These are phyloP conservation scores for Pogona vitticeps DNA, from an alignment of 2,113 vertebrate genomes.

Conservation along the genomic window DNA sequence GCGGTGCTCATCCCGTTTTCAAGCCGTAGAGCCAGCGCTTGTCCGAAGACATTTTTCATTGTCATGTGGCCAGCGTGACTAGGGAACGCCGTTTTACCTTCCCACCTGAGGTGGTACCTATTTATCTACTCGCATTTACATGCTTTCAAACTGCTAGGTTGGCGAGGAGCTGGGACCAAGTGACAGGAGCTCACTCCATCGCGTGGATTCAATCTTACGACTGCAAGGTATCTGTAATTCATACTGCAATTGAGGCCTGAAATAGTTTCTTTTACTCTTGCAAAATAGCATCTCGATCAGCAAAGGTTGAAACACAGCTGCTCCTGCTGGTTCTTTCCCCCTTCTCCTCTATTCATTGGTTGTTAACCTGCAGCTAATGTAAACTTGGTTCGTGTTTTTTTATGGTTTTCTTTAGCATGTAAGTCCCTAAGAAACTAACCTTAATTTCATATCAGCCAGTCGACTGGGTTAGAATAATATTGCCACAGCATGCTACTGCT, in stretches of 20 bases:
- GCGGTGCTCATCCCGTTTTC: too few relatives aligned
- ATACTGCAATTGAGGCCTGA: not conserved
- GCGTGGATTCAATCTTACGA: too few relatives aligned
- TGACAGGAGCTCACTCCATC: too few relatives aligned
- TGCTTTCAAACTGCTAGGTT: too few relatives aligned
- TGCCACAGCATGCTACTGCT: not conserved
- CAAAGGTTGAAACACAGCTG: not conserved
- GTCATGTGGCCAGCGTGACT: too few relatives aligned
- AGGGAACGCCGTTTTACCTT: too few relatives aligned
- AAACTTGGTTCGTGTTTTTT: slow-evolving; percentile 1
- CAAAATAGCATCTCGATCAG: not conserved
- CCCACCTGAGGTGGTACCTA: too few relatives aligned
- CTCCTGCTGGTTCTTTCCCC: not conserved
- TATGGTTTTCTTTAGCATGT: not conserved
- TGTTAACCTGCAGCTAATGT: slow-evolving; percentile 2
- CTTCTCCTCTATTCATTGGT: not conserved
- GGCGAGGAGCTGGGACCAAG: too few relatives aligned
- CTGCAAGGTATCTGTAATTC: not conserved
- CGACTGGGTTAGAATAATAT: slow-evolving; percentile 21
- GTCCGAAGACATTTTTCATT: too few relatives aligned
- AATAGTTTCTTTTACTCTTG: not conserved
- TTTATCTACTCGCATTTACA: too few relatives aligned
- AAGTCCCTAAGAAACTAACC: not conserved
- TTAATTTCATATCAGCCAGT: not conserved
- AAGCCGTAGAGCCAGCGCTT: too few relatives aligned